These are phyloP conservation scores for Drosophila lini DNA, from an alignment of 1,140 invertebrate species.

Conservation along the genomic window DNA sequence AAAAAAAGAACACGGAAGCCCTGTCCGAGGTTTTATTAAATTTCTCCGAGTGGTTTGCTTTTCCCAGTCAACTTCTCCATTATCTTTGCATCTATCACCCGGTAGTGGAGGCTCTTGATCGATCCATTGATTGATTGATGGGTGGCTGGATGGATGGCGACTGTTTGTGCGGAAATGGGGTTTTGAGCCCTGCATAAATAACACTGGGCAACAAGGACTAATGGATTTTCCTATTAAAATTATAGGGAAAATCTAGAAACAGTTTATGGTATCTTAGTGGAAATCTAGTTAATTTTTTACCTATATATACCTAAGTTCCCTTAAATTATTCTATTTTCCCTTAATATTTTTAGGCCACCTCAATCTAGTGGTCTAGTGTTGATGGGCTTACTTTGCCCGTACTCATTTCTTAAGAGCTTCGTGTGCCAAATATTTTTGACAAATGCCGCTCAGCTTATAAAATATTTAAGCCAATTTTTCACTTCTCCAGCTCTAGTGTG, in stretches of 20 bases:
- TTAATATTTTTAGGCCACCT: neutral
- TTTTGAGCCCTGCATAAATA: conserved; percentile 43
- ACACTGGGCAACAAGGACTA: conserved; percentile 7
- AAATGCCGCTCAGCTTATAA: conserved; percentile 57
- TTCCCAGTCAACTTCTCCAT: conserved; percentile 38
- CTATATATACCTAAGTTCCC: neutral
- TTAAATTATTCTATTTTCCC: neutral
- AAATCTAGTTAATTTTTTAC: neutral
- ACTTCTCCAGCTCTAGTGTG: conserved; percentile 1
- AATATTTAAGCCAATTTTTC: conserved; percentile 63
- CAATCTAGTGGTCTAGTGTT: conserved; percentile 30
- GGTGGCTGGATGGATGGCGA: conserved; percentile 47
- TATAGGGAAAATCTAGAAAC: neutral
- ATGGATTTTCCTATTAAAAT: neutral
- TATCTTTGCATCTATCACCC: conserved; percentile 50
- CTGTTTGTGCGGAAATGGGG: conserved; percentile 55
- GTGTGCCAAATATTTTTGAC: conserved; percentile 65
- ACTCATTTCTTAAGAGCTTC: conserved; percentile 36
- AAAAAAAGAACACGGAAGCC: conserved; percentile 41
- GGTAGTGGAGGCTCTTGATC: conserved; percentile 50
- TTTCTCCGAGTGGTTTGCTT: conserved; percentile 45
- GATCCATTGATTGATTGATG: conserved; percentile 67
- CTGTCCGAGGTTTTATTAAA: conserved; percentile 58
- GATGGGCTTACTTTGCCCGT: conserved; percentile 16
- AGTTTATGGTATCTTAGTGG: neutral